Percentiles rank a stretch among this genome's conserved stretches.
Conservation (phyloP, 2,888 invertebrate genomes). For the Stenodera caucasica region DNA sequence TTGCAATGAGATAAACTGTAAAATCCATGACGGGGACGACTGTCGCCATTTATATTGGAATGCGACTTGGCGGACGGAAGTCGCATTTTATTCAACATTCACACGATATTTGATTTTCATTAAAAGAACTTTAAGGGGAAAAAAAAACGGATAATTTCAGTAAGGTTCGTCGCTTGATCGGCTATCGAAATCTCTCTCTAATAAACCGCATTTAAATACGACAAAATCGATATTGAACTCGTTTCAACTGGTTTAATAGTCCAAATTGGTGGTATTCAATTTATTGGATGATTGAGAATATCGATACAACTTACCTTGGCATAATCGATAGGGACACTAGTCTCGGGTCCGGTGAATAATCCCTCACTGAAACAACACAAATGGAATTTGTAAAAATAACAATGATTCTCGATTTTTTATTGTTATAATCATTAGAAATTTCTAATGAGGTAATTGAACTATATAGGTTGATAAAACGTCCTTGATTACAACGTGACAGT, state of each 20-base stretch:
- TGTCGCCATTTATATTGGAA: background rate
- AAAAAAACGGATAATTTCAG: background rate
- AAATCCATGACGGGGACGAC: background rate
- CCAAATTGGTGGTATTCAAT: slow-evolving; percentile 12
- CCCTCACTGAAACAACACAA: slow-evolving; percentile 64
- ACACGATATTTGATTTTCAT: background rate
- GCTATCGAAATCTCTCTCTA: slow-evolving; percentile 33
- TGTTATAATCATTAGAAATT: slow-evolving; percentile 10
- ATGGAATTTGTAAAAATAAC: no score
- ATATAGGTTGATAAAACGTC: background rate
- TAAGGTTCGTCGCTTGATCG: slow-evolving; percentile 31
- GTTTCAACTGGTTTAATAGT: no score
- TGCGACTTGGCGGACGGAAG: slow-evolving; percentile 2
- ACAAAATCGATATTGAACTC: background rate
- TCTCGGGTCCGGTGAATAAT: slow-evolving; percentile 66
- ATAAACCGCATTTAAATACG: slow-evolving; percentile 27
- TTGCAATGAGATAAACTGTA: background rate
- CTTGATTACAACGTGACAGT: slow-evolving; percentile 2
- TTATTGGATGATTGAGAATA: slow-evolving; percentile 10
- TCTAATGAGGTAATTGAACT: slow-evolving; percentile 16
- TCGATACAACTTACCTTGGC: slow-evolving; percentile 61
- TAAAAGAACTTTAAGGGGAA: no score
- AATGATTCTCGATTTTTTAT: slow-evolving; percentile 10
- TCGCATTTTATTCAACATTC: slow-evolving; percentile 1
- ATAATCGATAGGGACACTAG: slow-evolving; percentile 64